Conservation (phyloP, 2,797 vertebrate genomes). For the Ciconia nigra region DNA sequence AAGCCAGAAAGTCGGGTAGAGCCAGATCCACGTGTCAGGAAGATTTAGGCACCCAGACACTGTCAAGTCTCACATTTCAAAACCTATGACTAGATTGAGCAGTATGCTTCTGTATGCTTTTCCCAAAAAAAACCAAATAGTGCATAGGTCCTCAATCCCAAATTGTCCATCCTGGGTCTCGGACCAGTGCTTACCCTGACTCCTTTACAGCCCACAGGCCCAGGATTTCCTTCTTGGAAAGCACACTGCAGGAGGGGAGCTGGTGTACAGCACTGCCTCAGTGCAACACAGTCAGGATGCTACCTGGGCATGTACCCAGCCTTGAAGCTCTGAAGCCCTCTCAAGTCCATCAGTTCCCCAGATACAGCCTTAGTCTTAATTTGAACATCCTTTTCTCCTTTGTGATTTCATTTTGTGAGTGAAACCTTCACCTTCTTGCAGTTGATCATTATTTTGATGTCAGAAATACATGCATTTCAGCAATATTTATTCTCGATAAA, state of each 20-base stretch:
- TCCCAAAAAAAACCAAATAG: background rate
- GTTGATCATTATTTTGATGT: background rate
- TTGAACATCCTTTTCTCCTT: background rate
- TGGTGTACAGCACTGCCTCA: background rate
- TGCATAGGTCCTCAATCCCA: background rate
- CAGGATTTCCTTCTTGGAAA: background rate
- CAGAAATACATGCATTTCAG: background rate
- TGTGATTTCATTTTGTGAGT: background rate
- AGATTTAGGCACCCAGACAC: background rate
- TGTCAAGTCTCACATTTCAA: background rate
- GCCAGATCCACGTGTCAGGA: background rate
- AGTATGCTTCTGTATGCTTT: background rate
- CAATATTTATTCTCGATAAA: background rate
- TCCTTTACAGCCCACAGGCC: background rate
- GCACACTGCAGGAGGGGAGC: fast-evolving
- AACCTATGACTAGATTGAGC: background rate
- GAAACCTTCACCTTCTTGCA: background rate
- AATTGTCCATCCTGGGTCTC: background rate
- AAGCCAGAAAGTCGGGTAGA: background rate
- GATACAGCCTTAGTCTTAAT: background rate
- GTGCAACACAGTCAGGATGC: background rate
- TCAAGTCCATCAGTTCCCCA: background rate
- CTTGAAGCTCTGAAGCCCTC: background rate
- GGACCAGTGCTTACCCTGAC: background rate
- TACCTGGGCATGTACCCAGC: background rate